Percentiles rank a stretch among this genome's conserved stretches.
Evolutionary conservation across 2,113 vertebrate genomes (phyloP).

Genomic region (Podocnemis expansa): DNA sequence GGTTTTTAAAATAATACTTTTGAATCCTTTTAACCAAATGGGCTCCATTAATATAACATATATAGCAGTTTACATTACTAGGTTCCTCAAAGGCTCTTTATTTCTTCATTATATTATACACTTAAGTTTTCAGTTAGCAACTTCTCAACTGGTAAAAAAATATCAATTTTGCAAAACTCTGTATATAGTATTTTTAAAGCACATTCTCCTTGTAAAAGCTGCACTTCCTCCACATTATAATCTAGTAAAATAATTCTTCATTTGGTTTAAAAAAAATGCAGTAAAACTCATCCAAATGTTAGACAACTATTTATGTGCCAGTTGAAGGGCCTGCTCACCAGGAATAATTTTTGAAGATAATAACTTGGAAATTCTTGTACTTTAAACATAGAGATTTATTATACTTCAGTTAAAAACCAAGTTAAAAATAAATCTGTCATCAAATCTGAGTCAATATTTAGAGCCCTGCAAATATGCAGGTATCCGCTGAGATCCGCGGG

Average conservation of each 20-base stretch:
- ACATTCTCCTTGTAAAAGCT: slow-evolving; percentile 35
- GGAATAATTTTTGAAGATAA: not conserved
- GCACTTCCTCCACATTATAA: slow-evolving; percentile 11
- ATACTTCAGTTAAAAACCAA: not conserved
- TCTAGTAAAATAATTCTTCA: slow-evolving; percentile 17
- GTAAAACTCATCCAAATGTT: slow-evolving; percentile 13
- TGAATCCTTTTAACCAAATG: slow-evolving; percentile 33
- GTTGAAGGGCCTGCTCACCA: not conserved
- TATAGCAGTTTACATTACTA: not conserved
- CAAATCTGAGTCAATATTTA: not conserved
- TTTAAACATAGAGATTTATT: not conserved
- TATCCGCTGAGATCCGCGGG: too few relatives aligned
- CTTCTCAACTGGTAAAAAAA: slow-evolving; percentile 26
- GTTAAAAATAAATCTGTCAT: not conserved
- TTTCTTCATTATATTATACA: slow-evolving; percentile 29
- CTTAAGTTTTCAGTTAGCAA: slow-evolving; percentile 24
- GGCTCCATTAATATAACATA: slow-evolving; percentile 5
- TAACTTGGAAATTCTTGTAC: not conserved
- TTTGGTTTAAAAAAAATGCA: slow-evolving; percentile 36
- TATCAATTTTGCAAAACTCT: slow-evolving; percentile 19
- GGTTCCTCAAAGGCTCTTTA: not conserved
- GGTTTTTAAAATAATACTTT: not conserved
- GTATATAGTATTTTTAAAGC: not conserved
- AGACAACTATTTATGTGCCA: not conserved
- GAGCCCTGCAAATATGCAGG: too few relatives aligned